Evolutionary conservation across 1,140 invertebrate species (phyloP).

Genomic region (Gonioctena quinquepunctata): DNA sequence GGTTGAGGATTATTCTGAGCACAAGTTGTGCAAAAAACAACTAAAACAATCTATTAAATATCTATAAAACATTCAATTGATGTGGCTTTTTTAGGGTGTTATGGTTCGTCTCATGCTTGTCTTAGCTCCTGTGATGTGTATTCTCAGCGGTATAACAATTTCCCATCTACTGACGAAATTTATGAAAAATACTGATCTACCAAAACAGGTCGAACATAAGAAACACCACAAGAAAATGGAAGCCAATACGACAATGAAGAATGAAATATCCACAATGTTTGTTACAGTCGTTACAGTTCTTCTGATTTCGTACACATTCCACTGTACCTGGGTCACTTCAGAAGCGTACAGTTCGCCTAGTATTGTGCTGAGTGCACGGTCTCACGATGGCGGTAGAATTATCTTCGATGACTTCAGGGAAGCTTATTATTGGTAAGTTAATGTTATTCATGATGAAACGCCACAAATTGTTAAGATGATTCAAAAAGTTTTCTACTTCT

Average conservation of each 20-base stretch:
- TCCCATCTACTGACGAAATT: slow-evolving; percentile 88
- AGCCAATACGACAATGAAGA: slow-evolving; percentile 82
- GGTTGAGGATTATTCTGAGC: too few species aligned
- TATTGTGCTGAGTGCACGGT: slow-evolving; percentile 93
- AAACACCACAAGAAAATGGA: slow-evolving; percentile 77
- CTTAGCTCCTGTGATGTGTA: slow-evolving; percentile 96
- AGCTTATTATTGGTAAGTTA: slow-evolving; percentile 94
- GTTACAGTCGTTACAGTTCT: slow-evolving; percentile 83
- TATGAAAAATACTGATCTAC: slow-evolving; percentile 81
- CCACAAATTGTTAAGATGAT: too few species aligned
- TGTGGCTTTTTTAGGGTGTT: slow-evolving; percentile 23
- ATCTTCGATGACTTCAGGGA: slow-evolving; percentile 98
- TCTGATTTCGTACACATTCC: slow-evolving; percentile 90
- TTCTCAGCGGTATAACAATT: slow-evolving; percentile 91
- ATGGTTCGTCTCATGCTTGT: slow-evolving; percentile 96
- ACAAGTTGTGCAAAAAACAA: too few species aligned
- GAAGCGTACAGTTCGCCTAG: slow-evolving; percentile 97
- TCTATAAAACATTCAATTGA: too few species aligned
- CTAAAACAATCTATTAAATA: too few species aligned
- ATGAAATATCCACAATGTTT: slow-evolving; percentile 86
- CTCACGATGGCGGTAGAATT: slow-evolving; percentile 91
- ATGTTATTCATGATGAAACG: too few species aligned
- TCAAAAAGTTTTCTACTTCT: too few species aligned
- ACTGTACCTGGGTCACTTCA: slow-evolving; percentile 99
- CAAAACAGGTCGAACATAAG: slow-evolving; percentile 59